Conservation (phyloP, 2,888 invertebrate genomes). For the Eupithecia abbreviata region DNA sequence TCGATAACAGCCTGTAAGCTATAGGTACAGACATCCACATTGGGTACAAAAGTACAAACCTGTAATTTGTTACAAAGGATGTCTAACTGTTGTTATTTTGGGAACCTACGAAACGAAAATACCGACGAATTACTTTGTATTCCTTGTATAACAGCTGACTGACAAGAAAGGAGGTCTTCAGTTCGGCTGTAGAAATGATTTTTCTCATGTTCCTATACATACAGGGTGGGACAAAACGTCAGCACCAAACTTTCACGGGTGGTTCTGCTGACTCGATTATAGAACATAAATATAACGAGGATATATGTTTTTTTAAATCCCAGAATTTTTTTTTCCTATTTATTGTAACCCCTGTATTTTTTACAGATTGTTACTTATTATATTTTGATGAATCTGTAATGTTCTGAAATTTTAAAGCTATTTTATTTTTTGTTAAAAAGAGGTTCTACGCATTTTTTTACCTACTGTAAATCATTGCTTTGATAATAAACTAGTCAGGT, state of each 20-base stretch:
- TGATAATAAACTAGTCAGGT: not conserved
- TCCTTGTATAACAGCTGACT: not conserved
- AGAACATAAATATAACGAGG: not conserved
- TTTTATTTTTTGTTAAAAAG: not conserved
- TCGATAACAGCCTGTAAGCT: conserved; percentile 28
- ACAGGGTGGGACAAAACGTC: not conserved
- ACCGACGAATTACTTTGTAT: not conserved
- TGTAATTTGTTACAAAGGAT: not conserved
- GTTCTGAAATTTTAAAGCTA: not conserved
- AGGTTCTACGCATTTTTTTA: not conserved
- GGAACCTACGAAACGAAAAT: not conserved
- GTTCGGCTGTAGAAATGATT: not conserved
- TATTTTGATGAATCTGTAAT: not conserved
- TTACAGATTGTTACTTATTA: not conserved
- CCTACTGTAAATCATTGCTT: not conserved
- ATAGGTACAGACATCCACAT: not conserved
- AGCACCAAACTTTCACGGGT: not conserved
- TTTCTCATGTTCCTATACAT: not conserved
- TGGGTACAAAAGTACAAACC: not conserved
- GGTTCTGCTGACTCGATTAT: not conserved
- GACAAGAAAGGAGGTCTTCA: not conserved
- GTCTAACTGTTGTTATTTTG: conserved; percentile 3
- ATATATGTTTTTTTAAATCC: too few relatives aligned
- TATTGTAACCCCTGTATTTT: not conserved
- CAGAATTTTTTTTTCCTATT: not conserved